Conservation (phyloP, 2,797 vertebrate species). For the Picus viridis region DNA sequence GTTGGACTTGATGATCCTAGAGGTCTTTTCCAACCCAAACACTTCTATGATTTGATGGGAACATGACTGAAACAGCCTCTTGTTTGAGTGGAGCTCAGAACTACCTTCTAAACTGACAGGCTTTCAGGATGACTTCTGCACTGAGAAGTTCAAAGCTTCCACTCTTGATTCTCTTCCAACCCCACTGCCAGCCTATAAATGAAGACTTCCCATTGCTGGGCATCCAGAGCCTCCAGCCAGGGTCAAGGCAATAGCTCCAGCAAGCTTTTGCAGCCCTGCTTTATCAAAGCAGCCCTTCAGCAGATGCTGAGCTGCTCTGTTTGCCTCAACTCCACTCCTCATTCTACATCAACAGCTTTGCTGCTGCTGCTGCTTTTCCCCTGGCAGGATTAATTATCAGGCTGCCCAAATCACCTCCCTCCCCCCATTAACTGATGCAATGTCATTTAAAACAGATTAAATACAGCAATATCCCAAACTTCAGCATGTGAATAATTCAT, state of each 20-base stretch:
- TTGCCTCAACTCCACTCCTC: background rate
- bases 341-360: background rate
- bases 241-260: background rate
- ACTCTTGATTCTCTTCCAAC: background rate
- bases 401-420: background rate
- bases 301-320: background rate
- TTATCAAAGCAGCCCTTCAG: background rate
- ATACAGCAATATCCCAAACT: background rate
- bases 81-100: background rate
- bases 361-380: background rate
- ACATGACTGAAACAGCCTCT: background rate
- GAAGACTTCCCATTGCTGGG: background rate
- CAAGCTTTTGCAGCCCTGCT: background rate
- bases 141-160: background rate
- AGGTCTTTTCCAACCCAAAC: too few relatives aligned
- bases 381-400: background rate
- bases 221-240: background rate
- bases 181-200: background rate
- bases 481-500: background rate
- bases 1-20: too few relatives aligned
- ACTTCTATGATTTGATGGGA: background rate
- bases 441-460: slow-evolving; percentile 22
- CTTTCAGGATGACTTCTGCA: background rate
- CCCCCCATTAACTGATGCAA: background rate
- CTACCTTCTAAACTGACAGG: background rate